Base-by-base conservation (phyloP, 2,888 invertebrate genomes). In the Acleris cristana region DNA sequence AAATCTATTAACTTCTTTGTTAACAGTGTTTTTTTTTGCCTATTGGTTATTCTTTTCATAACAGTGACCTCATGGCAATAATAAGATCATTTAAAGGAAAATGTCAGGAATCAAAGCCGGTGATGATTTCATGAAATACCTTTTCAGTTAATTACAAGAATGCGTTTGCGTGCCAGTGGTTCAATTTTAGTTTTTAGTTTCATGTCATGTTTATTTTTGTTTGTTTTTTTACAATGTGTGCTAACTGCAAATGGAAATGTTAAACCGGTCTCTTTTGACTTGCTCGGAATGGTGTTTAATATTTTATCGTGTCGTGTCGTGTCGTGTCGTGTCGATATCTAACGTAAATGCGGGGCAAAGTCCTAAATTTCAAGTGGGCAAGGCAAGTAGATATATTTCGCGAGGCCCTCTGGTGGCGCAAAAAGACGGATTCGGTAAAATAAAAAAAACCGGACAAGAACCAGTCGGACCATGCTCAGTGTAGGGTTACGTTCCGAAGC, bases 101-200 rank as follows among this genome's bases (percentile, higher is more conserved):
- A 23, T 26, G n/a, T 55, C 49, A 51, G 18, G 40, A 64, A 53
- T 44, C 45, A 58, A 51, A 57, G 21, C 40, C 40, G 57, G 40
- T 57, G 44, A 64, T 58, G 57, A 58, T 64, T 58, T 58, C 62
- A 66, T 34, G 51, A 48, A 60, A 34, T 19, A 18, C 34, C 34
- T 34, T 34, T 55, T 49, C 48, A 60, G 23, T 26, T 16, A 60
- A 49, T 55, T 34, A 10, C 10, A 34, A 34, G 59, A 51, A 23
- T n/a, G 45, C 23, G 19, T 45, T 45, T 61, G 19, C 16, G 6
- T 44, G n/a, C 14, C 10, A 60, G 30, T 8, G 10, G 26, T 49
- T 57, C 18, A 40, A n/a, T 60, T 40, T 56, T 14, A 12, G 51
- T 55, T n/a, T 3, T 3, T 40, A 21, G 26, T 54, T 23, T 64